A percentile compares a stretch with the other conserved stretches of the same genome.
phyloP scores from a whole-genome alignment of 64 coral and sea anemone species.

The Dendronephthya gigantea region DNA sequence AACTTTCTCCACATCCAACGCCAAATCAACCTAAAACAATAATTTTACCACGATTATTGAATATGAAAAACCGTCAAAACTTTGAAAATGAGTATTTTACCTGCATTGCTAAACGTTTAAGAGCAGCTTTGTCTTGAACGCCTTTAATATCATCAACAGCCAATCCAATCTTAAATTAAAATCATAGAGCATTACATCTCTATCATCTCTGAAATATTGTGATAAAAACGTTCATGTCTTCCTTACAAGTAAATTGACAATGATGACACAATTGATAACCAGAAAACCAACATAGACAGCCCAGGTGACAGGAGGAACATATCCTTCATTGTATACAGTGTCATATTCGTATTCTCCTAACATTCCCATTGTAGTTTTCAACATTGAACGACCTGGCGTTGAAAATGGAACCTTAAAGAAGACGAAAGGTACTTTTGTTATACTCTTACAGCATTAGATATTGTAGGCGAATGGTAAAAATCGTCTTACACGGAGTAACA shows the following conservation, averaged over 20 bases:
- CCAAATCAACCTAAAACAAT: slow-evolving; percentile 48
- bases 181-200: not conserved
- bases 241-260: slow-evolving; percentile 63
- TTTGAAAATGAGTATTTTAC: not conserved
- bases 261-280: slow-evolving; percentile 67
- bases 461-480: too few species aligned
- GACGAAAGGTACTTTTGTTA: not conserved
- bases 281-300: slow-evolving; percentile 71
- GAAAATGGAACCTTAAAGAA: slow-evolving; percentile 60
- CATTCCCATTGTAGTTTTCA: slow-evolving; percentile 99
- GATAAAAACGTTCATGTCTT: too few species aligned
- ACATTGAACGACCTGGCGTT: slow-evolving; percentile 73
- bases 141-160: slow-evolving; percentile 75
- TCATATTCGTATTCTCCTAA: slow-evolving; percentile 97
- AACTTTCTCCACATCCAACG: slow-evolving; percentile 55
- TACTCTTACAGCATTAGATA: not conserved
- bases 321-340: slow-evolving; percentile 76
- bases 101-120: slow-evolving; percentile 65
- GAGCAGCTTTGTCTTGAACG: slow-evolving; percentile 60
- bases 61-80: too few species aligned
- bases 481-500: too few species aligned
- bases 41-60: not conserved
- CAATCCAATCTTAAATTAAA: slow-evolving; percentile 42
- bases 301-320: slow-evolving; percentile 88
- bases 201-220: too few species aligned